Base-by-base conservation (phyloP, 2,113 vertebrate genomes). In the Barnardius zonarius region DNA sequence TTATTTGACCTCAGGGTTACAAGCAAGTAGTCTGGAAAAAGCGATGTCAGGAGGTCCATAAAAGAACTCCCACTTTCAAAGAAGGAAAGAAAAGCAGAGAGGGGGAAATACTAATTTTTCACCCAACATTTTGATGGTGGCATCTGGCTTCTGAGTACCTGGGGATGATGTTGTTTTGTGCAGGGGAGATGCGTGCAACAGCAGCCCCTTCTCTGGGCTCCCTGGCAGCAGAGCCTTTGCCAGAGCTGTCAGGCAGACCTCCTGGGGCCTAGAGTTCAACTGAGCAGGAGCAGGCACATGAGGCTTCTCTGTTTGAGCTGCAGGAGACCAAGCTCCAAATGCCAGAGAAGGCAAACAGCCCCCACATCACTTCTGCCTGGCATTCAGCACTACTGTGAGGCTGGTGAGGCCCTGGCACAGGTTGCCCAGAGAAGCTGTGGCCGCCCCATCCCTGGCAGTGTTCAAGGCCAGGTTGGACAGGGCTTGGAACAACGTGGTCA, bases 141-240 rank as follows among this genome's bases (percentile, higher is more conserved):
- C 9, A 3, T 17, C 18, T 14, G 10, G 9, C 22, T 37, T 46
- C n/a, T 46, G 37, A 61, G n/a, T 1, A 4, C 30, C 6, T 23
- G 43, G 35, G 33, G 49, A 51, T 13, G 27, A 31, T 1, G 17
- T 8, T 0, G 6, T 12, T 48, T 18, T 19, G 6, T 5, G 13
- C 2, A 4, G 19, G 55, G 15, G 17, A 35, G 7, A 18, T 25
- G 14, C 5, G 15, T 62, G 10, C 55, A 20, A 18, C 33, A 33
- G 22, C 7, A 2, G 41, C 1, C 13, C 41, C 25, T 9, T 33
- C 35, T 74, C 20, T 5, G 24, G 15, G 15, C 5, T 69, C 25
- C 18, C 12, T 3, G 2, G 39, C 5, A 3, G 2, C 27, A 9
- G 28, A 46, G 41, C 31, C 33, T 2, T 6, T 4, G 17, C 22